Base-by-base conservation (phyloP, 2,797 vertebrate genomes). In the Craterocephalus amniculus region DNA sequence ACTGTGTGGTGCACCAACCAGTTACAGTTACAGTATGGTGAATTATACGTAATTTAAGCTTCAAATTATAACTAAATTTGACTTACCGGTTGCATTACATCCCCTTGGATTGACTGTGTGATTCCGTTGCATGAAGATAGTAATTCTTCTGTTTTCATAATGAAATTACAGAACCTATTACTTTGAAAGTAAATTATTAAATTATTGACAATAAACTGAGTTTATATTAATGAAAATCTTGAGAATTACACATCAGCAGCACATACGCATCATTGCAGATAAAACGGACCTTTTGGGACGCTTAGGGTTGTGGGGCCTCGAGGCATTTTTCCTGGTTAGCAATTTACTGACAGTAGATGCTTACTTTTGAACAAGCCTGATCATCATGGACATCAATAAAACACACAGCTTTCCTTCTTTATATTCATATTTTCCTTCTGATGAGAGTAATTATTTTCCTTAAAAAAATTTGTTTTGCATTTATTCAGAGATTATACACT, bases 301-400 rank as follows among this genome's bases (percentile, higher is more conserved):
- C n/a, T n/a, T n/a, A n/a, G n/a, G n/a, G n/a, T n/a, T n/a, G n/a
- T n/a, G n/a, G n/a, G n/a, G n/a, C n/a, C n/a, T n/a, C n/a, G n/a
- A n/a, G n/a, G n/a, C n/a, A n/a, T 51, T 49, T 35, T 20, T 32
- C 27, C 29, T 67, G 63, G 4, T 24, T 13, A 13, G 24, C 45
- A 48, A 34, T 27, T 18, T 26, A 72, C 29, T 34, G 1, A 1
- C 29, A 63, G 22, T 45, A 20, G 14, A n/a, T 34, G 58, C 57
- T 55, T 16, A 35, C 38, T 26, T 62, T 67, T 55, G 1, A 59
- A 31, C 22, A 29, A 48, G 11, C 52, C 51, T 63, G 24, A 63
- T 57, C 8, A 58, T 45, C 24, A 36, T 40, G 6, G 40, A 49
- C 49, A 32, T 29, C 20, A 63, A 34, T 63, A 3, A 57, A 27